These are phyloP conservation scores for human (Homo sapiens) DNA, from an alignment of 2,113 vertebrate genomes.

Conservation along the genomic window GRCh38 chr4:77295001-77295500, in stretches of 20 bases:
- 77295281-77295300: background rate
- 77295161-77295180: background rate
- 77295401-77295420: background rate
- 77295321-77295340: background rate
- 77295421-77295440: background rate
- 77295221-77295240: background rate
- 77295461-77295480: too few relatives aligned
- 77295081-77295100: background rate
- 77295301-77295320: background rate
- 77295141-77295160: background rate
- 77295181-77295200: background rate
- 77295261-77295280: background rate
- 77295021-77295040: background rate
- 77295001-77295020: background rate
- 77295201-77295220: background rate
- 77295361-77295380: background rate
- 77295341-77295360: background rate
- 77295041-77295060: background rate
- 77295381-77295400: background rate
- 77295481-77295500: background rate
- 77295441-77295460: background rate
- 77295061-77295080: background rate
- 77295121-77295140: background rate
- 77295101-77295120: background rate
- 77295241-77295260: rapidly evolving